Evolutionary conservation across 2,888 invertebrate species (phyloP).

Genomic region (Aphidius colemani): DNA sequence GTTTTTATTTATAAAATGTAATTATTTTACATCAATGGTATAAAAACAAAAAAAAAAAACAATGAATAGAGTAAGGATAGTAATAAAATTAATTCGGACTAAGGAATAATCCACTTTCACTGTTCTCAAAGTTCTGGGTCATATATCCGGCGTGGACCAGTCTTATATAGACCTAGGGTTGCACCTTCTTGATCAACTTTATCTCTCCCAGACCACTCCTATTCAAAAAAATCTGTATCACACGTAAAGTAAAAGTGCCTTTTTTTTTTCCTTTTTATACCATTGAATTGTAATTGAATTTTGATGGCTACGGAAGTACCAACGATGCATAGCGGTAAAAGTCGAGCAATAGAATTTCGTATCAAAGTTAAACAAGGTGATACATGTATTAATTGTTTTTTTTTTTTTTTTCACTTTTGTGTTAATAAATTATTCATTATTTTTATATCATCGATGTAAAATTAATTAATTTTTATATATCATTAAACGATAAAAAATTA

Average conservation of each 20-base stretch:
- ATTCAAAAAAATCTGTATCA: conserved; percentile 40
- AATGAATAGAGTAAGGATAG: conserved; percentile 29
- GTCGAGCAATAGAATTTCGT: not conserved
- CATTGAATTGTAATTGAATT: not conserved
- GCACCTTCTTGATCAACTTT: conserved; percentile 33
- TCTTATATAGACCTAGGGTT: conserved; percentile 49
- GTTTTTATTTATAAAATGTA: not conserved
- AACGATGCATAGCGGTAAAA: conserved; percentile 5
- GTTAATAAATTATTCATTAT: not conserved
- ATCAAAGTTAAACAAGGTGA: not conserved
- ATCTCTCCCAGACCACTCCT: conserved; percentile 32
- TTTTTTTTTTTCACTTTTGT: not conserved
- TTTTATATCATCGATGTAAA: not conserved
- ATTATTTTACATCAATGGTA: too few relatives aligned
- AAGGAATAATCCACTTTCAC: conserved; percentile 50
- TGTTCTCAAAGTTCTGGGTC: conserved; percentile 53
- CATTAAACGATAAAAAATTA: too few relatives aligned
- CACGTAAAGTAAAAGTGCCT: conserved; percentile 21
- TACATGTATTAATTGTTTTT: not conserved
- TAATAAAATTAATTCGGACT: conserved; percentile 36
- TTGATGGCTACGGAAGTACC: conserved; percentile 3
- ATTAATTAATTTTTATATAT: not conserved
- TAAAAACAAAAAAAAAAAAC: not conserved
- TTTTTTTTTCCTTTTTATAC: conserved; percentile 8
- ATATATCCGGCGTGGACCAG: conserved; percentile 51